Base-by-base conservation (phyloP, 2,797 vertebrate species). In the Lerista edwardsae region DNA sequence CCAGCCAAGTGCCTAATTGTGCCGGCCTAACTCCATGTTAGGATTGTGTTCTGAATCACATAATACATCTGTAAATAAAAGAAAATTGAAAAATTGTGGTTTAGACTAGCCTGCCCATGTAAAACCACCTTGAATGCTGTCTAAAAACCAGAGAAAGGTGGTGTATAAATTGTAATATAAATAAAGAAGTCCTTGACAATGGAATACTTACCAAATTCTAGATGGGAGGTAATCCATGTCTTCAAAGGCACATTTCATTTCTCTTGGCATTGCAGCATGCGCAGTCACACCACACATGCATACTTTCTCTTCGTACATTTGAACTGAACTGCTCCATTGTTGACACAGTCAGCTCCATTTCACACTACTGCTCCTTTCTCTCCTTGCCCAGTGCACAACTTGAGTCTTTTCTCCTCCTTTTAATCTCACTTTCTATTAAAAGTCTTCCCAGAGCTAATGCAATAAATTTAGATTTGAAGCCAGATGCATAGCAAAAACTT, bases 381-480 rank as follows among this genome's bases (percentile, higher is more conserved):
- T 64, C 1, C 77, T 71, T 57, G 75, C 69, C 71, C 61, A 75
- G 67, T 3, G 1, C 41, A 65, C 3, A 0, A 84, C 69, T 69
- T 27, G 93, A 89, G 41, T 93, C 90, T 81, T 87, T 91, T 27
- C 34, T 0, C 61, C 90, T 88, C 89, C 90, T 93, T 94, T 95
- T 95, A 94, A 96, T 96, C 95, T 95, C 74, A 72, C 94, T 96
- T 96, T 95, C 95, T 96, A 95, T 97, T 96, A 96, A 96, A 96
- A 96, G 93, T 95, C 96, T 95, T 96, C 94, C 94, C 92, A 93
- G 94, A 96, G 93, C 95, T 95, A 96, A 96, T 95, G 95, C 92
- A 97, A 96, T 96, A 96, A 96, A 97, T 96, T 96, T 96, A 96
- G 96, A 96, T 96, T 94, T 90, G 92, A 90, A 96, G 95, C 95